A percentile compares a stretch with the other conserved stretches of the same genome.
Conservation (phyloP, 1,140 invertebrate genomes). For the Heliconius congener region DNA sequence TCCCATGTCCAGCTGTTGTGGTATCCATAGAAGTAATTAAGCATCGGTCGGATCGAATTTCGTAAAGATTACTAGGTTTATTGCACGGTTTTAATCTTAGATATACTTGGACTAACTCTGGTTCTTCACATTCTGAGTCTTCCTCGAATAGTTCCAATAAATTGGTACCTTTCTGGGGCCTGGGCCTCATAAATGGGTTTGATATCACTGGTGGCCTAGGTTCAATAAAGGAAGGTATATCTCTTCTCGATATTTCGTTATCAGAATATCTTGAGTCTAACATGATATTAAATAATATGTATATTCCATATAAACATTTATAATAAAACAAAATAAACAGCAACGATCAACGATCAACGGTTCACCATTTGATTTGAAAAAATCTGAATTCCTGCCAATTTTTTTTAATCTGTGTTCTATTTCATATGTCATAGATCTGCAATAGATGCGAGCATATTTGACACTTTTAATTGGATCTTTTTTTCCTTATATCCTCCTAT, state of each 20-base stretch:
- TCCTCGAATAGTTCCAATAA: slow-evolving; percentile 68
- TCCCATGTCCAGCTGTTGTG: slow-evolving; percentile 64
- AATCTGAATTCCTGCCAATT: neutral
- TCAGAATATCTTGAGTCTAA: slow-evolving; percentile 55
- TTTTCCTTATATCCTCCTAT: too few species aligned
- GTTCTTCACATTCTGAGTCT: slow-evolving; percentile 61
- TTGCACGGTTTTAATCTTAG: slow-evolving; percentile 68
- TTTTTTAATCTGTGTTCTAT: too few species aligned
- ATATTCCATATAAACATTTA: slow-evolving; percentile 19
- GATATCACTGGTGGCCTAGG: slow-evolving; percentile 70
- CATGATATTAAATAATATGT: slow-evolving; percentile 39
- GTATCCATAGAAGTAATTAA: slow-evolving; percentile 70
- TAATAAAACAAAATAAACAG: slow-evolving; percentile 14
- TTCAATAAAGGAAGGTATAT: slow-evolving; percentile 77
- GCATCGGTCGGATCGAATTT: slow-evolving; percentile 64
- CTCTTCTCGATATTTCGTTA: slow-evolving; percentile 51
- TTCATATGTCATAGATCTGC: neutral
- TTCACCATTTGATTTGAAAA: slow-evolving; percentile 15
- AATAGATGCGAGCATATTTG: neutral
- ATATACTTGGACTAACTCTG: slow-evolving; percentile 71
- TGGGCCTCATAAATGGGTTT: slow-evolving; percentile 75
- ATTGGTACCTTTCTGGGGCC: slow-evolving; percentile 70
- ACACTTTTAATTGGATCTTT: too few species aligned
- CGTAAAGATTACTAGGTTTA: slow-evolving; percentile 59
- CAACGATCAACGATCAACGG: slow-evolving; percentile 11